Evolutionary conservation across 2,797 vertebrate genomes (phyloP).

Genomic region (Sebastes minor): DNA sequence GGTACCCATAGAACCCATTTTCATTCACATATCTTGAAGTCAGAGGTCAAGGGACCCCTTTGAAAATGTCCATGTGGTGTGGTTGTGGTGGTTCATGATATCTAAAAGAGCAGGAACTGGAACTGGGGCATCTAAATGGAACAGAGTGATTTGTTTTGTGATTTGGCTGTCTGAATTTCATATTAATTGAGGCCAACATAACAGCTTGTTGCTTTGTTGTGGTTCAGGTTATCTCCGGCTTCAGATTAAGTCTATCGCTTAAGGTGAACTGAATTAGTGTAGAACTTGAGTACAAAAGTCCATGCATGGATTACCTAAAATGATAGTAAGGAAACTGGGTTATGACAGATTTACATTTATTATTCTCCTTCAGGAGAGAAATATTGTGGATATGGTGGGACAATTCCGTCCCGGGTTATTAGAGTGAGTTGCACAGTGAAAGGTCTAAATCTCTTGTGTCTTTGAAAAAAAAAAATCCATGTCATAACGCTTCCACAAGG

Average conservation of each 20-base stretch:
- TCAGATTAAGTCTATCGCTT: conserved; percentile 13
- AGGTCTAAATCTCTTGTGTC: not conserved
- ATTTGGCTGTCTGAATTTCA: not conserved
- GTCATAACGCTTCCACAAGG: not conserved
- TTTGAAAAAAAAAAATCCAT: not conserved
- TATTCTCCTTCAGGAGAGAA: not conserved
- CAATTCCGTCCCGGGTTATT: not conserved
- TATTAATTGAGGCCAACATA: not conserved
- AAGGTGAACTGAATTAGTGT: conserved; percentile 24
- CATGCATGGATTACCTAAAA: not conserved
- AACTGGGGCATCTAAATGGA: not conserved
- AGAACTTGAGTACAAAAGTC: conserved; percentile 38
- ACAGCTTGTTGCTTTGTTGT: not conserved
- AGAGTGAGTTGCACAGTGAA: not conserved
- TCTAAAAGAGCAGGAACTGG: not conserved
- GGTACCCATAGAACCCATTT: too few species aligned
- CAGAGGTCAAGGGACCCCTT: too few species aligned
- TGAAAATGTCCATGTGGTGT: too few species aligned
- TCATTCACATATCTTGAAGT: too few species aligned
- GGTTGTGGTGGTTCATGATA: not conserved
- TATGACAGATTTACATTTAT: not conserved
- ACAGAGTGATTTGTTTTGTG: not conserved
- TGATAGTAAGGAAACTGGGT: not conserved
- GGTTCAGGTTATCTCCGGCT: conserved; percentile 11
- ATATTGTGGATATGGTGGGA: not conserved